phyloP scores from a whole-genome alignment of 2,113 vertebrate species.

The Trogon melanurus region DNA sequence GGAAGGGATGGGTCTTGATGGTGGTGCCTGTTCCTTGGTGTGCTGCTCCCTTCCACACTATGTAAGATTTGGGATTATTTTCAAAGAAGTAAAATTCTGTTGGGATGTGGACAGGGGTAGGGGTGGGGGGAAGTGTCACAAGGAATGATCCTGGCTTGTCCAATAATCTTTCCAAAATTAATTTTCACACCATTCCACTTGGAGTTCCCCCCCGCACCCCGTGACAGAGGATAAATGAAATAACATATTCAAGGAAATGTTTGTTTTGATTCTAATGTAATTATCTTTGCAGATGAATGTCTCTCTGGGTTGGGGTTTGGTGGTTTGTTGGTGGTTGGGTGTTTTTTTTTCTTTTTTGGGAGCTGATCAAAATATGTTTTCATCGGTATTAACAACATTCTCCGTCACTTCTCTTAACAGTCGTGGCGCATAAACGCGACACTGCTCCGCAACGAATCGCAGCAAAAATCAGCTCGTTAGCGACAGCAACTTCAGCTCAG shows the following conservation, averaged over 20 bases:
- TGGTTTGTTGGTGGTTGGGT: too few relatives aligned
- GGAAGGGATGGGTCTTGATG: conserved; percentile 8
- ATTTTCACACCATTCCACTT: neutral
- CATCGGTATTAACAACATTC: conserved; percentile 11
- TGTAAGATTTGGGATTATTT: neutral
- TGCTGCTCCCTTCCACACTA: neutral
- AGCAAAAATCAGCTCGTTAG: conserved; percentile 23
- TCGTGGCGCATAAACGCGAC: neutral
- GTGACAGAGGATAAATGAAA: conserved; percentile 33
- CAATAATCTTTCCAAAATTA: conserved; percentile 12
- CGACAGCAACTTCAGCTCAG: conserved; percentile 30
- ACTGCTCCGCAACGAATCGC: neutral
- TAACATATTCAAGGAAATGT: conserved; percentile 43
- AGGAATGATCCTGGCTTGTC: rapidly evolving
- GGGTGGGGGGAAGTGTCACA: neutral
- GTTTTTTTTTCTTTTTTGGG: neutral
- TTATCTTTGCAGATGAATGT: conserved; percentile 45
- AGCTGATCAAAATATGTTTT: conserved; percentile 49
- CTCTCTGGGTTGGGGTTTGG: neutral
- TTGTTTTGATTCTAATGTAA: conserved; percentile 46
- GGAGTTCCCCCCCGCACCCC: neutral
- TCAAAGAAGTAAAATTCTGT: neutral
- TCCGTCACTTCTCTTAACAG: conserved; percentile 8
- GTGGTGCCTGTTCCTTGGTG: neutral
- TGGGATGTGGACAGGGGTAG: too few relatives aligned